Base-by-base conservation (phyloP, 2,888 invertebrate genomes). In the Patella ulyssiponensis region DNA sequence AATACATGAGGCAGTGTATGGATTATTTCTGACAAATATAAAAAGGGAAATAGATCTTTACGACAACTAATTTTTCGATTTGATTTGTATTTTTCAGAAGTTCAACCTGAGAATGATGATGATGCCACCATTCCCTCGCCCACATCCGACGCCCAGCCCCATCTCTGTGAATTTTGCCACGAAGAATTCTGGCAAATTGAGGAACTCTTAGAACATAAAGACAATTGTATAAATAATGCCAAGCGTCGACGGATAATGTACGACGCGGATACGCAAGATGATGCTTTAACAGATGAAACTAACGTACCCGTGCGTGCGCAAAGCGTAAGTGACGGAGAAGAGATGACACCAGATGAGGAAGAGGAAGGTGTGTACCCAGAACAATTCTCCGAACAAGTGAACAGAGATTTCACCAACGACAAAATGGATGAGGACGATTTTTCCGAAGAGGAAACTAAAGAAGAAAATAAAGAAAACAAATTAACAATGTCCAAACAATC, bases 381-480 rank as follows among this genome's bases (percentile, higher is more conserved):
- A 23, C 20, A 64, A 23, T 64, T 64, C 23, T 23, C 64, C 4
- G 4, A 20, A 23, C 64, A 64, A 23, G 20, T 64, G 23, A 64
- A 64, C 64, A 4, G 64, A 64, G 64, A 64, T 64, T 64, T 23
- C 64, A 64, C 64, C 3, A 20, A 64, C 64, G 64, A 64, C 20
- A 58, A 56, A 44, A 74, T 23, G 56, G 82, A 84, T 52, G 71
- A 80, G 54, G 79, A 78, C 33, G 83, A 78, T 69, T 77, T 79
- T 33, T 81, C 84, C 76, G 82, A 83, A 69, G 82, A 82, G 44
- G 84, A 83, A 76, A 80, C 77, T 52, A 74, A 77, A 54, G 80
- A 81, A 11, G 79, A 76, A 12, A 80, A 81, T 20, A 69, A 78
- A 20, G 77, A 77, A 71, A 76, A 78, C 15, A 78, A 81, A 44